These are phyloP conservation scores for Stratiomys singularior DNA, from an alignment of 2,888 invertebrate genomes.

Conservation along the genomic window DNA sequence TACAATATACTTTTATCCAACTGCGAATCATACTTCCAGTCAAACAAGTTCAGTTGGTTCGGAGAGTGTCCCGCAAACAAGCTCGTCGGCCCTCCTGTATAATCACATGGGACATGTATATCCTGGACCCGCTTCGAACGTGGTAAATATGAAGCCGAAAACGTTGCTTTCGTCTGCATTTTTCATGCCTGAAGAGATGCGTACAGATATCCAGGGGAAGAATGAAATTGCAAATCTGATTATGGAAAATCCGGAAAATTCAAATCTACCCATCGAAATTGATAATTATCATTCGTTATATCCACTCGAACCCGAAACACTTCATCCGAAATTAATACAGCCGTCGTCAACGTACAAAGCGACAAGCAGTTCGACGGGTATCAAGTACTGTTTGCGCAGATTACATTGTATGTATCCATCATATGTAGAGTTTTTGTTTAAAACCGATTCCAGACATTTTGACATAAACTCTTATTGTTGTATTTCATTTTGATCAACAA, in stretches of 20 bases:
- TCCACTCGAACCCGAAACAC: constrained; percentile 78
- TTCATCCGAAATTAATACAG: constrained; percentile 75
- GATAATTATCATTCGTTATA: constrained; percentile 90
- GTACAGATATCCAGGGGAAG: constrained; percentile 65
- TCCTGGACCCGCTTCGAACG: constrained; percentile 65
- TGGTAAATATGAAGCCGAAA: constrained; percentile 64
- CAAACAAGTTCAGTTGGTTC: constrained; percentile 61
- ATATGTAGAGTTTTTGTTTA: too few species aligned
- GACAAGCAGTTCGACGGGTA: constrained; percentile 85
- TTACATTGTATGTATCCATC: constrained; percentile 75
- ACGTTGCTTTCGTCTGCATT: constrained; percentile 71
- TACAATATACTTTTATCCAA: constrained; percentile 92
- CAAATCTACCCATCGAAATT: constrained; percentile 81
- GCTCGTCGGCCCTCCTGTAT: constrained; percentile 59
- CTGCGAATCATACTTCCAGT: constrained; percentile 68
- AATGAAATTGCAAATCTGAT: constrained; percentile 70
- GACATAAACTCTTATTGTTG: constrained; percentile 14
- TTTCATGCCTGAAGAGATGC: constrained; percentile 86
- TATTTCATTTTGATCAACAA: constrained; percentile 54
- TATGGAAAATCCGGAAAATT: constrained; percentile 73
- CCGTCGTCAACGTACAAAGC: constrained; percentile 92
- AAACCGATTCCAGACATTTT: too few species aligned
- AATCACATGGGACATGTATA: constrained; percentile 62
- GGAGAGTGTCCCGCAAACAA: constrained; percentile 60
- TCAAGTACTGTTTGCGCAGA: constrained; percentile 85